Evolutionary conservation across 2,113 vertebrate species (phyloP).

Genomic region (Centropristis striata): DNA sequence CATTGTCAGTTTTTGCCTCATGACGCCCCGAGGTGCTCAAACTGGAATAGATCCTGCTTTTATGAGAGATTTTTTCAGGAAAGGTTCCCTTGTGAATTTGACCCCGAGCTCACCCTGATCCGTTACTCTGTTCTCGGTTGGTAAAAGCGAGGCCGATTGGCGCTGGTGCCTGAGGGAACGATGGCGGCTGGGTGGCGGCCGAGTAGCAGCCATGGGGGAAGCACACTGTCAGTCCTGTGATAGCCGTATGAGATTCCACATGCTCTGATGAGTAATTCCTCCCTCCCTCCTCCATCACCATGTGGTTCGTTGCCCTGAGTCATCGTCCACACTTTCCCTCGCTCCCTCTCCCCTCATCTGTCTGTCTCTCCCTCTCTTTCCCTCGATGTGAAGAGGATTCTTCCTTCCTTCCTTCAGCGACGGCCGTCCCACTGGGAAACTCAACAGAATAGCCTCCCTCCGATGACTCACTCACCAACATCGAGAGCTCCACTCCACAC

Average conservation of each 20-base stretch:
- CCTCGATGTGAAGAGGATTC: slow-evolving; percentile 54
- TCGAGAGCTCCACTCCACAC: slow-evolving; percentile 61
- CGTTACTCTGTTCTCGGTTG: slow-evolving; percentile 16
- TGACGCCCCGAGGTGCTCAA: slow-evolving; percentile 17
- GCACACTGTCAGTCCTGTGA: slow-evolving; percentile 90
- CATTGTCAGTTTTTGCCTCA: slow-evolving; percentile 27
- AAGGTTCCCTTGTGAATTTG: slow-evolving; percentile 21
- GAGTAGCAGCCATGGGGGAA: slow-evolving; percentile 63
- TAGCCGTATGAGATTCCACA: slow-evolving; percentile 91
- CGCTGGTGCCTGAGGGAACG: slow-evolving; percentile 43
- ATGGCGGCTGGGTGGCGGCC: slow-evolving; percentile 30
- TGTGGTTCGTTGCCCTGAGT: slow-evolving; percentile 90
- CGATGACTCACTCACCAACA: slow-evolving; percentile 77
- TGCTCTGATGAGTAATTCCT: slow-evolving; percentile 93
- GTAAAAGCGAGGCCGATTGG: slow-evolving; percentile 24
- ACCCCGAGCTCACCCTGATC: slow-evolving; percentile 15
- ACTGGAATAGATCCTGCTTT: slow-evolving; percentile 7
- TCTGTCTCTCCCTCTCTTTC: slow-evolving; percentile 38
- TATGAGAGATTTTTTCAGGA: slow-evolving; percentile 13
- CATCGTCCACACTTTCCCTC: slow-evolving; percentile 84
- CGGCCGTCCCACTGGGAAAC: slow-evolving; percentile 66
- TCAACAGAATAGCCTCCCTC: slow-evolving; percentile 66
- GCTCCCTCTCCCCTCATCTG: slow-evolving; percentile 55
- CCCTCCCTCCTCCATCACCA: slow-evolving; percentile 81
- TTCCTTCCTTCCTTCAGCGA: slow-evolving; percentile 58